Evolutionary conservation across 1,140 invertebrate genomes (phyloP).

Genomic region (Tachypleus tridentatus): DNA sequence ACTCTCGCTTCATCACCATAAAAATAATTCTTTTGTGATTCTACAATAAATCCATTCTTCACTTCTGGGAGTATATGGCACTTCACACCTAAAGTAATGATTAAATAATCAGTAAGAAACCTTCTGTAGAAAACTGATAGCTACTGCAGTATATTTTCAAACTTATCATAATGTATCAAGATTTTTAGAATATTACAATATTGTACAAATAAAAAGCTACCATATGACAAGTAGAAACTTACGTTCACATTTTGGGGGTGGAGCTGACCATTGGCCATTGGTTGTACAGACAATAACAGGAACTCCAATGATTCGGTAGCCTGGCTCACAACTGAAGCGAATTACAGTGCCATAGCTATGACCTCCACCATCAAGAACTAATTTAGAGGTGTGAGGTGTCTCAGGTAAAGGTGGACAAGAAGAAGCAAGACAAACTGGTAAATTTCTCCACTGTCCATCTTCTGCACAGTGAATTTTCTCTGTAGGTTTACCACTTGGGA

Average conservation of each 20-base stretch:
- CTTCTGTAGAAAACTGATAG: no score
- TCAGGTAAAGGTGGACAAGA: slow-evolving; percentile 79
- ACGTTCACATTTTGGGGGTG: slow-evolving; percentile 74
- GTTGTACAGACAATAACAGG: slow-evolving; percentile 89
- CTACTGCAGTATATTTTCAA: no score
- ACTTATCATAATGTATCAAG: no score
- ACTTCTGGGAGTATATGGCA: slow-evolving; percentile 65
- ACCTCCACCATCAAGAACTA: slow-evolving; percentile 78
- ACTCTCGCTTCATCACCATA: slow-evolving; percentile 84
- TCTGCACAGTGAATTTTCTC: slow-evolving; percentile 79
- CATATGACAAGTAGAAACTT: background rate
- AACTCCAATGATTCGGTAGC: slow-evolving; percentile 72
- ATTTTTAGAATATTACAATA: no score
- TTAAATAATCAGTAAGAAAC: background rate
- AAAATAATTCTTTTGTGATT: slow-evolving; percentile 45
- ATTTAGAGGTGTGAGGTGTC: slow-evolving; percentile 75
- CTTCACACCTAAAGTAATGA: slow-evolving; percentile 36
- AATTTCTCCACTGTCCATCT: slow-evolving; percentile 78
- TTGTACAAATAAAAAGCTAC: no score
- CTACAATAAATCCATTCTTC: slow-evolving; percentile 29
- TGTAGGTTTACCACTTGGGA: slow-evolving; percentile 69
- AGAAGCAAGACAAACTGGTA: slow-evolving; percentile 79
- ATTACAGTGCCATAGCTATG: slow-evolving; percentile 91
- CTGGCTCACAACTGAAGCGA: slow-evolving; percentile 83
- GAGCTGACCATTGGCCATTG: slow-evolving; percentile 90